Base-by-base conservation (phyloP, 1,140 invertebrate genomes). In the Drosophila nebulosa region DNA sequence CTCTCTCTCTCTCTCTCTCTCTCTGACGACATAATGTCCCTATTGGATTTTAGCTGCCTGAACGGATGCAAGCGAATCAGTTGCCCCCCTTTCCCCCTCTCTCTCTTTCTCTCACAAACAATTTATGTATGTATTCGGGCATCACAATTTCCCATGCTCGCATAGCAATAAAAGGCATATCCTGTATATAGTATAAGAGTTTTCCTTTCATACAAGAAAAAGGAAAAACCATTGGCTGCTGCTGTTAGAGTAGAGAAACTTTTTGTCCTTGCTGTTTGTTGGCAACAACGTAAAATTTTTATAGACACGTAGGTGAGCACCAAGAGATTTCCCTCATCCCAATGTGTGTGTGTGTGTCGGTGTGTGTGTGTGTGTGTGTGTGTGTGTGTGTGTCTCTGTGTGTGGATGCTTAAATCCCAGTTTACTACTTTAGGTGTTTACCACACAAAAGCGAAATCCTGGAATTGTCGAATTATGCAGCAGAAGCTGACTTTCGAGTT, bases 361-460 rank as follows among this genome's bases (percentile, higher is more conserved):
- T 59, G 69, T 61, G 46, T 55, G 55, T 55, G n/a, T n/a, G 30
- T 32, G 10, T 10, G 30, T 61, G 52, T 61, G 50, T 59, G 59
- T 24, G 26, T 68, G 60, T 64, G 61, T 59, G 69, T 61, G 46
- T 55, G 55, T 55, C 46, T 55, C 64, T 61, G 26, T 69, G 64
- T 78, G 50, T 36, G 79, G 76, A 68, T 74, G 85, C 78, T 83
- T 88, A 88, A 88, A 88, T 88, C 83, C 83, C 83, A 88, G 84
- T 88, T 88, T 88, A 88, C 83, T 88, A 88, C 83, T 88, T 88
- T 86, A 86, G 81, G 81, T 86, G 81, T 86, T 86, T 88, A 89
- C 84, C 84, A 77, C 83, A 89, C 84, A 88, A 88, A 74, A 80
- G 67, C 55, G 55, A 58, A 55, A 60, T 51, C 78, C 62, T 70